phyloP scores from a whole-genome alignment of 2,113 vertebrate genomes.

The Ochotona curzoniae region DNA sequence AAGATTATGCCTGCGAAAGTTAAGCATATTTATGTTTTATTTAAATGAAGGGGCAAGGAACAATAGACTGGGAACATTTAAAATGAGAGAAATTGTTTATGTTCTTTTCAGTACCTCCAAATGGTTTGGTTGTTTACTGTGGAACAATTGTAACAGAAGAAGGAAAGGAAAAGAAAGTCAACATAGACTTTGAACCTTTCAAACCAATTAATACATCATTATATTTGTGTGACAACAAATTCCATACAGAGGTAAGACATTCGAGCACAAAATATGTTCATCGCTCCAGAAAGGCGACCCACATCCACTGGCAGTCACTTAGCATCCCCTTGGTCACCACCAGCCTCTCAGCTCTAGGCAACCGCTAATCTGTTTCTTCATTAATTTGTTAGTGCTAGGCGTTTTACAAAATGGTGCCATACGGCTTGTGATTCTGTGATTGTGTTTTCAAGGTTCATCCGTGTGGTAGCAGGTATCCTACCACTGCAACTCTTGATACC shows the following conservation, averaged over 20 bases:
- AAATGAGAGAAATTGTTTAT: slow-evolving; percentile 73
- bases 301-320: neutral
- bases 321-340: neutral
- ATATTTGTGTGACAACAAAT: slow-evolving; percentile 99
- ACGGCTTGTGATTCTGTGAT: neutral
- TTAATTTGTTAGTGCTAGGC: neutral
- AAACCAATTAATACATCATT: slow-evolving; percentile 99
- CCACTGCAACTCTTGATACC: slow-evolving; percentile 9
- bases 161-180: slow-evolving; percentile 99
- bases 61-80: slow-evolving; percentile 21
- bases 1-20: slow-evolving; percentile 11
- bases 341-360: neutral
- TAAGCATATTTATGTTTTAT: slow-evolving; percentile 50
- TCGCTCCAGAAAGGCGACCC: neutral
- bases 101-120: slow-evolving; percentile 95
- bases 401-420: neutral
- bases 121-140: slow-evolving; percentile 99
- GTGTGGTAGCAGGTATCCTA: neutral
- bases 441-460: slow-evolving; percentile 26
- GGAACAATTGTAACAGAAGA: slow-evolving; percentile 99
- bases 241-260: slow-evolving; percentile 97
- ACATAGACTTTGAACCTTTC: slow-evolving; percentile 99
- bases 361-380: neutral
- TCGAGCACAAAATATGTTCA: neutral
- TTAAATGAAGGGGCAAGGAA: slow-evolving; percentile 55